Evolutionary conservation across 2,113 vertebrate genomes (phyloP).

Genomic region (Peromyscus polionotus): DNA sequence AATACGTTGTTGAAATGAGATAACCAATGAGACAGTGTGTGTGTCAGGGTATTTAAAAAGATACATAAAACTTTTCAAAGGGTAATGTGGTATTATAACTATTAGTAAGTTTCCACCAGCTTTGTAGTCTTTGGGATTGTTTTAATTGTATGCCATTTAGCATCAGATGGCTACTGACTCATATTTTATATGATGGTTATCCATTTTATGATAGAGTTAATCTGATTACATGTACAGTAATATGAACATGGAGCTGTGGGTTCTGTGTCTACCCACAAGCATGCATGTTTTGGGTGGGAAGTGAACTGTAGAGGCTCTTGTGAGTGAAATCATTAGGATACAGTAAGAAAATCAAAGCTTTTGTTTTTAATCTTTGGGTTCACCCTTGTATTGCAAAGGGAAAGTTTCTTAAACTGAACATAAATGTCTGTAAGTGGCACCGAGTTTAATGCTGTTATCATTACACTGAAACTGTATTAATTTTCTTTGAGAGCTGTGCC

Average conservation of each 20-base stretch:
- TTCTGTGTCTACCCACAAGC: background rate
- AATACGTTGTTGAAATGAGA: background rate
- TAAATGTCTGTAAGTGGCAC: background rate
- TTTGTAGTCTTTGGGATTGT: background rate
- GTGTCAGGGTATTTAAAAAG: slow-evolving; percentile 22
- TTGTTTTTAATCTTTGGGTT: background rate
- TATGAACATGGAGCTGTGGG: background rate
- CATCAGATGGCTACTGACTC: slow-evolving; percentile 1
- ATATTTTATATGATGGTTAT: slow-evolving; percentile 38
- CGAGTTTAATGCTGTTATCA: background rate
- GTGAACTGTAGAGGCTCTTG: background rate
- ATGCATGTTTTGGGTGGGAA: background rate
- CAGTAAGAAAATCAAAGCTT: background rate
- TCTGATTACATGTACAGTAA: background rate
- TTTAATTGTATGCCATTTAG: background rate
- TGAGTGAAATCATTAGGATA: background rate
- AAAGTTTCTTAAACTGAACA: background rate
- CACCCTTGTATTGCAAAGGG: background rate
- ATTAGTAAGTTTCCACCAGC: slow-evolving; percentile 4
- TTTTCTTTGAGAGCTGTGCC: background rate
- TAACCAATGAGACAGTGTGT: background rate
- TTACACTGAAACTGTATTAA: background rate
- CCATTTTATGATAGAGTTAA: slow-evolving; percentile 31
- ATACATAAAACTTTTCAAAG: slow-evolving; percentile 1
- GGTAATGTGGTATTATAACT: background rate